Evolutionary conservation across 2,888 invertebrate genomes (phyloP).

Genomic region (Notodonta ziczac): DNA sequence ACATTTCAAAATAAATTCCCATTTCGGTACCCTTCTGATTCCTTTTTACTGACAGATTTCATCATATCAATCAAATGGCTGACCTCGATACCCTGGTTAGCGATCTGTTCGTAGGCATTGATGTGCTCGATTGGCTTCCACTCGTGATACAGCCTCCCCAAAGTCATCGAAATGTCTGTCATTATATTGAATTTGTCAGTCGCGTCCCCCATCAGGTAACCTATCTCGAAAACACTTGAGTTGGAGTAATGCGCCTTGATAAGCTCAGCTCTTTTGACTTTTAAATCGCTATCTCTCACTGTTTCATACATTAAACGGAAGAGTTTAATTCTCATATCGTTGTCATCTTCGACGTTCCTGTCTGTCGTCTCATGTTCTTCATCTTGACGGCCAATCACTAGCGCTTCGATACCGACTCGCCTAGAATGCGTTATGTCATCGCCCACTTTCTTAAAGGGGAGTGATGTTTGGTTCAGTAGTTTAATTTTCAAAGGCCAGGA

Average conservation of each 20-base stretch:
- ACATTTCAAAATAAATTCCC: not conserved
- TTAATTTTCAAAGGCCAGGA: slow-evolving; percentile 22
- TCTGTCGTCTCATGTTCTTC: not conserved
- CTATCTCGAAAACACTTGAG: slow-evolving; percentile 57
- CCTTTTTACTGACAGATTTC: slow-evolving; percentile 31
- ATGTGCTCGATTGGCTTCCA: slow-evolving; percentile 76
- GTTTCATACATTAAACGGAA: slow-evolving; percentile 72
- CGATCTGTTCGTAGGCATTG: slow-evolving; percentile 70
- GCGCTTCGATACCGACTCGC: not conserved
- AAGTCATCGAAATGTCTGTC: slow-evolving; percentile 53
- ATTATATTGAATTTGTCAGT: slow-evolving; percentile 61
- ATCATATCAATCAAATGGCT: slow-evolving; percentile 59
- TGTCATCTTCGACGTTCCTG: slow-evolving; percentile 27
- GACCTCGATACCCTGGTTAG: slow-evolving; percentile 65
- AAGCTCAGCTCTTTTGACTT: slow-evolving; percentile 60
- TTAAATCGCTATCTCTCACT: slow-evolving; percentile 62
- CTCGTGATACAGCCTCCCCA: slow-evolving; percentile 48
- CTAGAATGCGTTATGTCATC: not conserved
- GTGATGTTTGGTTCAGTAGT: not conserved
- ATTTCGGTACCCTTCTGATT: no score
- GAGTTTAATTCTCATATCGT: slow-evolving; percentile 65
- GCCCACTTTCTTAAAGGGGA: not conserved
- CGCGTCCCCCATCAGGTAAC: slow-evolving; percentile 60
- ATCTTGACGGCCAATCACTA: not conserved
- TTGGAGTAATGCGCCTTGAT: slow-evolving; percentile 57